Conservation (phyloP, 2,113 vertebrate genomes). For the Myotis yumanensis region DNA sequence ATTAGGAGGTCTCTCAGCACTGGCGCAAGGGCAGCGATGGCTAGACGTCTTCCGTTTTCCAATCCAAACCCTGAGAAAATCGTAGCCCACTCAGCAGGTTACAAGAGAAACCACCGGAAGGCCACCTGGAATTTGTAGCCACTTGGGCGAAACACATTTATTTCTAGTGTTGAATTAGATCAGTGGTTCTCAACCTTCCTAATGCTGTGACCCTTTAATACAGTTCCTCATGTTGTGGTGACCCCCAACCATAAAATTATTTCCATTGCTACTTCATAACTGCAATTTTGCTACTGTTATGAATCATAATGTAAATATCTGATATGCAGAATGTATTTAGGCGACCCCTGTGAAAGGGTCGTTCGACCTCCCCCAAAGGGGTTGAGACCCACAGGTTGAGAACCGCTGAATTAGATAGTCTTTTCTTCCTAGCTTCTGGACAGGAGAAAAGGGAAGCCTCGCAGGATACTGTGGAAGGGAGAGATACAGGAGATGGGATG, state of each 20-base stretch:
- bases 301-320: too few relatives aligned
- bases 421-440: slow-evolving; percentile 15
- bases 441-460: not conserved
- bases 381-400: too few relatives aligned
- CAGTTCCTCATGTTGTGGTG: too few relatives aligned
- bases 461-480: not conserved
- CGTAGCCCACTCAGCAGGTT: not conserved
- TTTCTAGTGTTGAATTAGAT: not conserved
- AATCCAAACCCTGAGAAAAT: not conserved
- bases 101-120: not conserved
- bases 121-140: not conserved
- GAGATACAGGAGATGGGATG: not conserved
- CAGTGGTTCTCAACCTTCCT: too few relatives aligned
- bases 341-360: too few relatives aligned
- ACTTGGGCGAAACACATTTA: not conserved
- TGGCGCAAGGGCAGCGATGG: not conserved
- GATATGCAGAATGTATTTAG: too few relatives aligned
- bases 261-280: too few relatives aligned
- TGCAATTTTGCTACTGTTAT: too few relatives aligned
- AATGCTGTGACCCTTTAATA: too few relatives aligned
- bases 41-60: not conserved
- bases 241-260: too few relatives aligned
- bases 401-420: not conserved
- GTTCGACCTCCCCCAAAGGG: too few relatives aligned
- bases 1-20: not conserved